These are phyloP conservation scores for Xanthia icteritia DNA, from an alignment of 2,888 invertebrate genomes.

Conservation along the genomic window DNA sequence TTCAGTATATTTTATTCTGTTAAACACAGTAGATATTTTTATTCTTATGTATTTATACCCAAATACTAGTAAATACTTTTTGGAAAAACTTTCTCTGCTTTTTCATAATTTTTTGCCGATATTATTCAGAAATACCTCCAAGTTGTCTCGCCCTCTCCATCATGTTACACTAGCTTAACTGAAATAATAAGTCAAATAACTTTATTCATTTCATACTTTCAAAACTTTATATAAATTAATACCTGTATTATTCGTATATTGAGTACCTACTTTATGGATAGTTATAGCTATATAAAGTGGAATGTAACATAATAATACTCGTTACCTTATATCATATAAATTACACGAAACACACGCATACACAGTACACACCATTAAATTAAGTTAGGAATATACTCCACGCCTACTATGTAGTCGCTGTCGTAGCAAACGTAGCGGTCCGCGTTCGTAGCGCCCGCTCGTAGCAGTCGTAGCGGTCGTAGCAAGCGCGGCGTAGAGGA, in stretches of 20 bases:
- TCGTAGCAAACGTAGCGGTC: slow-evolving; percentile 18
- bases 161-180: slow-evolving; percentile 1
- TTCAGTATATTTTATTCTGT: neutral
- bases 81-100: no score
- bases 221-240: slow-evolving; percentile 2
- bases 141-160: neutral
- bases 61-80: neutral
- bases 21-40: neutral
- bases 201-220: slow-evolving; percentile 16
- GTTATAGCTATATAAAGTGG: neutral
- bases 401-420: neutral
- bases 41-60: neutral
- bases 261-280: neutral
- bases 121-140: neutral
- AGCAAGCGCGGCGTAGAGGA: slow-evolving; percentile 39
- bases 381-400: neutral
- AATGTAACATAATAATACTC: neutral
- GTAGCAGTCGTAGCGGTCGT: slow-evolving; percentile 33
- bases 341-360: neutral
- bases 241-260: neutral
- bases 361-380: neutral
- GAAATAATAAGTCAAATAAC: neutral
- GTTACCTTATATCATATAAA: neutral
- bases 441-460: slow-evolving; percentile 34
- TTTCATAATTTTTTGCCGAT: neutral